Evolutionary conservation across 2,113 vertebrate genomes (phyloP).

Genomic region (Excalfactoria chinensis): DNA sequence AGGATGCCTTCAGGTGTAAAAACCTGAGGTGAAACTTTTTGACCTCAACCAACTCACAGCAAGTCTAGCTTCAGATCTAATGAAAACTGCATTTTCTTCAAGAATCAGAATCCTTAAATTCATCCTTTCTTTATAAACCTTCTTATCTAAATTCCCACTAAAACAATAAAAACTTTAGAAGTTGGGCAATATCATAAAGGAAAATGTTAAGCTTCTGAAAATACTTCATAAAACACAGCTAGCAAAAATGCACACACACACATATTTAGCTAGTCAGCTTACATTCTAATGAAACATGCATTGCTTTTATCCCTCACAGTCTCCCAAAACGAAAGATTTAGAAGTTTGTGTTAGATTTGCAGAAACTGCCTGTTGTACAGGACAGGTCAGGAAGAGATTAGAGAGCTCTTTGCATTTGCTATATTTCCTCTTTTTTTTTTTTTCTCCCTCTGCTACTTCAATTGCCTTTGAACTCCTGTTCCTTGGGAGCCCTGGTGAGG

Average conservation of each 20-base stretch:
- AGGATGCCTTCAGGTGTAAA: not conserved
- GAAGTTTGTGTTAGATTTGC: slow-evolving; percentile 6
- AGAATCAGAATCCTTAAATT: not conserved
- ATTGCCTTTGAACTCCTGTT: slow-evolving; percentile 41
- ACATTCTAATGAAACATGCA: not conserved
- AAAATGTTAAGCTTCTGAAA: not conserved
- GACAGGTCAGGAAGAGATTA: slow-evolving; percentile 41
- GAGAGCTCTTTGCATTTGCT: slow-evolving; percentile 6
- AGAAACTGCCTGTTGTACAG: slow-evolving; percentile 10
- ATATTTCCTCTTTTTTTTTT: not conserved
- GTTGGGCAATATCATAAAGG: not conserved
- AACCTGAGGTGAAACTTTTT: not conserved
- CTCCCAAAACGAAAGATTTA: slow-evolving; percentile 8
- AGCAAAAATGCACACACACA: not conserved
- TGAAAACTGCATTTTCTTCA: not conserved
- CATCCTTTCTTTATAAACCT: not conserved
- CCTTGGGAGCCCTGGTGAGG: not conserved
- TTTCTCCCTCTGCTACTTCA: not conserved
- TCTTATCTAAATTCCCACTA: not conserved
- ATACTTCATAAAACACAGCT: not conserved
- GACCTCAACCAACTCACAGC: not conserved
- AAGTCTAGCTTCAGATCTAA: not conserved
- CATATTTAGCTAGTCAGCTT: not conserved
- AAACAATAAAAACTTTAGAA: slow-evolving; percentile 10
- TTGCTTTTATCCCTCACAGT: not conserved